Conservation (phyloP, 2,888 invertebrate genomes). For the Sabellastarte sp. region DNA sequence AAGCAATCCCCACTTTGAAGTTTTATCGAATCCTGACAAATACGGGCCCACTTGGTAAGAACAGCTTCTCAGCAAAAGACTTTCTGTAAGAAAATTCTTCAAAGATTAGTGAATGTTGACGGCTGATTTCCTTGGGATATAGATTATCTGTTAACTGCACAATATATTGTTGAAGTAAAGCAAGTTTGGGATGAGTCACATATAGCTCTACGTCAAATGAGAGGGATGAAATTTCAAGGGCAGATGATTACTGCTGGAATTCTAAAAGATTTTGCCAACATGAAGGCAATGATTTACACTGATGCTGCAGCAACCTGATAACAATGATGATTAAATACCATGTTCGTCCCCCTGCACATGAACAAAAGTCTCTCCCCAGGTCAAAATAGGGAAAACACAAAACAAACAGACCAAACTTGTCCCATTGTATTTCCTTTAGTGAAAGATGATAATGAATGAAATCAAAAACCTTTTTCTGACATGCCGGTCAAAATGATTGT, state of each 20-base stretch:
- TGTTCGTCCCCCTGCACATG: too few relatives aligned
- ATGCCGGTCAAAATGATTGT: too few relatives aligned
- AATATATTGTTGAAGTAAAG: background rate
- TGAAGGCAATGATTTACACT: background rate
- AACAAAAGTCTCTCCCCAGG: too few relatives aligned
- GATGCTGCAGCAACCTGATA: too few relatives aligned
- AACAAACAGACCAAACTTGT: too few relatives aligned
- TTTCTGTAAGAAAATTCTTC: background rate
- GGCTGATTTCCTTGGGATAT: background rate
- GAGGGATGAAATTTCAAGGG: background rate
- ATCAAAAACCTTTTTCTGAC: too few relatives aligned
- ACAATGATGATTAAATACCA: too few relatives aligned
- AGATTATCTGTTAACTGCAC: background rate
- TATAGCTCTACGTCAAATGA: background rate
- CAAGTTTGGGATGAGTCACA: background rate
- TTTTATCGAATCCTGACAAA: background rate
- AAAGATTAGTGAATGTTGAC: background rate
- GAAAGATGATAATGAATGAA: too few relatives aligned
- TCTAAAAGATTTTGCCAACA: background rate
- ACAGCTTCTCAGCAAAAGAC: background rate
- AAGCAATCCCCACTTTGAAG: background rate
- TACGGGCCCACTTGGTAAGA: background rate
- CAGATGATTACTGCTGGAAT: background rate
- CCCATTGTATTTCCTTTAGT: too few relatives aligned
- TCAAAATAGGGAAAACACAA: too few relatives aligned